Evolutionary conservation across 2,888 invertebrate species (phyloP).

Genomic region (Gastrophysa polygoni): DNA sequence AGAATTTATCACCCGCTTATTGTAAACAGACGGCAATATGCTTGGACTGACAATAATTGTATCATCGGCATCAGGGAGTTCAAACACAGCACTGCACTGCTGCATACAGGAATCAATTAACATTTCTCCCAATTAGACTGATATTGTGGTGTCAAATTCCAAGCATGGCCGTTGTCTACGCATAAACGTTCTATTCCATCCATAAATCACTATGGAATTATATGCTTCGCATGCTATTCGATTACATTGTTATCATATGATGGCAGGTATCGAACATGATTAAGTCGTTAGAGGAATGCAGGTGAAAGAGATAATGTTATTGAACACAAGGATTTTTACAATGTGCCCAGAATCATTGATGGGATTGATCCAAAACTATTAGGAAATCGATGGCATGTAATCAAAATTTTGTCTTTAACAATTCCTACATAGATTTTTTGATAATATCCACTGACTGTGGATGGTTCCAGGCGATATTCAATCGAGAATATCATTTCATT

Average conservation of each 20-base stretch:
- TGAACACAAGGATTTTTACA: too few species aligned
- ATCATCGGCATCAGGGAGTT: constrained; percentile 18
- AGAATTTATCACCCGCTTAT: constrained; percentile 5
- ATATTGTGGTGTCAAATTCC: constrained; percentile 45
- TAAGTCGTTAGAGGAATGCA: background rate
- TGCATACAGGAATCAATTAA: constrained; percentile 51
- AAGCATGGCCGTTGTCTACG: constrained; percentile 34
- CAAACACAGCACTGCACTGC: constrained; percentile 43
- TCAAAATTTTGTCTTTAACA: too few species aligned
- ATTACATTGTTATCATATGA: background rate
- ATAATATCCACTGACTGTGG: too few species aligned
- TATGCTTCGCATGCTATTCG: background rate
- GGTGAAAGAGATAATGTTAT: background rate
- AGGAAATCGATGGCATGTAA: too few species aligned
- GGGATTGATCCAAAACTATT: too few species aligned
- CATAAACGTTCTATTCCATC: constrained; percentile 32
- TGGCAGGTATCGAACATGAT: background rate
- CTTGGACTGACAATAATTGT: constrained; percentile 5
- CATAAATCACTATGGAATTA: constrained; percentile 31
- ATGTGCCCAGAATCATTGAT: too few species aligned
- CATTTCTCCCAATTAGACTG: constrained; percentile 48
- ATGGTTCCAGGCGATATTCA: too few species aligned
- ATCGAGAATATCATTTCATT: too few species aligned
- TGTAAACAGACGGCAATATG: constrained; percentile 5
- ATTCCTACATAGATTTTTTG: too few species aligned